Evolutionary conservation across 2,888 invertebrate species (phyloP).

Genomic region (Noctua fimbriata): DNA sequence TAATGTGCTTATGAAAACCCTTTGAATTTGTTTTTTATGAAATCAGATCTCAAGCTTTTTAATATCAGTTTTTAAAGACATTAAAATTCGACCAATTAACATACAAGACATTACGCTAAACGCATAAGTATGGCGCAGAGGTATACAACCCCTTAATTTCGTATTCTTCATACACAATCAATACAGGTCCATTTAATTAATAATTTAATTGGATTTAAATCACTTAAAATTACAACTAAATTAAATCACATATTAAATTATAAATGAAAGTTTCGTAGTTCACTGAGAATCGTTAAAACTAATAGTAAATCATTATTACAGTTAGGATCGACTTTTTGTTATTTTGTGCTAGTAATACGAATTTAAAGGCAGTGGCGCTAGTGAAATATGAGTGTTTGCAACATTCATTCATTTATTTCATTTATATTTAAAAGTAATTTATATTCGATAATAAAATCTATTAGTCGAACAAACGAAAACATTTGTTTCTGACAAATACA

Average conservation of each 20-base stretch:
- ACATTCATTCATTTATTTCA: slow-evolving; percentile 10
- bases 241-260: slow-evolving; percentile 72
- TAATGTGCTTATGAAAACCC: slow-evolving; percentile 29
- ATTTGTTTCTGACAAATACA: neutral
- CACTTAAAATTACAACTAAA: slow-evolving; percentile 67
- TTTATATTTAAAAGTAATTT: slow-evolving; percentile 1
- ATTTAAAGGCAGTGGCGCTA: slow-evolving; percentile 47
- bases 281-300: slow-evolving; percentile 64
- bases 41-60: slow-evolving; percentile 3
- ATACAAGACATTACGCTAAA: slow-evolving; percentile 19
- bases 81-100: slow-evolving; percentile 19
- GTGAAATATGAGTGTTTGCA: neutral
- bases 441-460: neutral
- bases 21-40: neutral
- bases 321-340: slow-evolving; percentile 52
- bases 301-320: slow-evolving; percentile 64
- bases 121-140: slow-evolving; percentile 53
- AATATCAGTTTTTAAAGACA: neutral
- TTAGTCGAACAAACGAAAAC: neutral
- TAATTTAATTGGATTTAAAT: slow-evolving; percentile 67
- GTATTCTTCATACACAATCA: slow-evolving; percentile 48
- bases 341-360: slow-evolving; percentile 64
- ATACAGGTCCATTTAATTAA: slow-evolving; percentile 52
- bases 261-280: slow-evolving; percentile 65
- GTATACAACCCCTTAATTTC: slow-evolving; percentile 8